Evolutionary conservation across 2,797 vertebrate species (phyloP).

Genomic region (Coracias cyanogaster): DNA sequence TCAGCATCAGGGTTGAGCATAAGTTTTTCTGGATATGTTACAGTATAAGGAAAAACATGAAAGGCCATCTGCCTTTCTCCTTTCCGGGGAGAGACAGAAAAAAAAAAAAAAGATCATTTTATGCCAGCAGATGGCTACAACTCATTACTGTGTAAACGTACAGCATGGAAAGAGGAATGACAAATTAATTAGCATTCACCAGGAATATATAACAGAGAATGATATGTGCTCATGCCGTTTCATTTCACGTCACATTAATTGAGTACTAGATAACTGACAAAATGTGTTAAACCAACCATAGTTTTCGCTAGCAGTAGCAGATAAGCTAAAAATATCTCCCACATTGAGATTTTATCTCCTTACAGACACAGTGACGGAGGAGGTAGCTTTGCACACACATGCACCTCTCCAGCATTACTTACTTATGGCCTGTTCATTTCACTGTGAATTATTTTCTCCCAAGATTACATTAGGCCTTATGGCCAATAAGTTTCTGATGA

Average conservation of each 20-base stretch:
- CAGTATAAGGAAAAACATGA: constrained; percentile 25
- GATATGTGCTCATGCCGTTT: constrained; percentile 58
- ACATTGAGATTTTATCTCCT: constrained; percentile 39
- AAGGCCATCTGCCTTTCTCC: neutral
- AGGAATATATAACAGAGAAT: constrained; percentile 60
- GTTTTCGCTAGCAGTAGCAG: neutral
- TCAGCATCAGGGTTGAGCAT: constrained; percentile 7
- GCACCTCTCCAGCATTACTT: neutral
- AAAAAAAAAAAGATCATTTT: constrained; percentile 9
- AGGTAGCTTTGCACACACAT: neutral
- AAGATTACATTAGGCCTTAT: neutral
- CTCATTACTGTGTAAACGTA: constrained; percentile 67
- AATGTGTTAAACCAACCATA: constrained; percentile 42
- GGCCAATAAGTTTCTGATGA: neutral
- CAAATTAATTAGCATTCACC: constrained; percentile 76
- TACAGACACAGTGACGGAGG: neutral
- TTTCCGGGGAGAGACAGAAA: neutral
- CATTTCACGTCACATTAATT: constrained; percentile 72
- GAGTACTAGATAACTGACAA: constrained; percentile 58
- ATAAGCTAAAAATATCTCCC: constrained; percentile 30
- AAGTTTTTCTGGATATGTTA: constrained; percentile 39
- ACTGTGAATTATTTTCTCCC: neutral
- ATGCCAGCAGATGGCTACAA: constrained; percentile 73
- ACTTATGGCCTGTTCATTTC: neutral
- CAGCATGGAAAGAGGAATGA: constrained; percentile 56